Evolutionary conservation across 2,113 vertebrate genomes (phyloP), one percentile per base, ranked within the genome.

Genomic region (Aix galericulata): DNA sequence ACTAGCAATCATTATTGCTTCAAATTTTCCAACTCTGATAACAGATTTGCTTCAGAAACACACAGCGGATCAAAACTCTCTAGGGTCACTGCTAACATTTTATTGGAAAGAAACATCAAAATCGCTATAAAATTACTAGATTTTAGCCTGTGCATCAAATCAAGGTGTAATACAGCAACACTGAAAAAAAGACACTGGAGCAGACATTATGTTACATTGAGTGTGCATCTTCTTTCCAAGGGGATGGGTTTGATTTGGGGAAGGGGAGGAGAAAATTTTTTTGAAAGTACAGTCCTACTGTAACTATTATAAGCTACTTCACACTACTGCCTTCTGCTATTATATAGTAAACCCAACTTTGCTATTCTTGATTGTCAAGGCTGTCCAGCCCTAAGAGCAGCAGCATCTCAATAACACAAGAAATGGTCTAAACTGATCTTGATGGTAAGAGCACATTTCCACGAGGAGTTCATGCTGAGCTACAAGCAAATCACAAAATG

Each of bases 371-470:
- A 31, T 26, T 69, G 16, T 23, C 38, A 87, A 71, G 18, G 2
- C 32, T 67, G 27, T 36, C 44, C 56, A 90, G 55, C 7, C 18
- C 18, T 25, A 85, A 82, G 22, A 21, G 34, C 32, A 80, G 42
- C 13, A 64, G 20, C 29, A 56, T 26, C 64, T 95, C 91, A 95
- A 31, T 26, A 76, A 64, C 23, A 48, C 15, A 29, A 91, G 56
- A 82, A 92, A 76, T 75, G 86, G 38, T 7, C 77, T 74, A 86
- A 95, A 80, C 66, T 58, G 32, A 23, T 42, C 4, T 2, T 67
- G 81, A 89, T 66, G 48, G 56, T 68, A 79, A 77, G 74, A 90
- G 62, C 69, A 76, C 67, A 58, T 87, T 96, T 89, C 68, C 8
- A 5, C 34, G 18, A 92, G 38, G 38, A 94, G n/a, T 5, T 88